Percentiles rank a stretch among this genome's conserved stretches.
phyloP scores from a whole-genome alignment of 37 sponge, comb jelly and placozoan species.

The Axinella damicornis region DNA sequence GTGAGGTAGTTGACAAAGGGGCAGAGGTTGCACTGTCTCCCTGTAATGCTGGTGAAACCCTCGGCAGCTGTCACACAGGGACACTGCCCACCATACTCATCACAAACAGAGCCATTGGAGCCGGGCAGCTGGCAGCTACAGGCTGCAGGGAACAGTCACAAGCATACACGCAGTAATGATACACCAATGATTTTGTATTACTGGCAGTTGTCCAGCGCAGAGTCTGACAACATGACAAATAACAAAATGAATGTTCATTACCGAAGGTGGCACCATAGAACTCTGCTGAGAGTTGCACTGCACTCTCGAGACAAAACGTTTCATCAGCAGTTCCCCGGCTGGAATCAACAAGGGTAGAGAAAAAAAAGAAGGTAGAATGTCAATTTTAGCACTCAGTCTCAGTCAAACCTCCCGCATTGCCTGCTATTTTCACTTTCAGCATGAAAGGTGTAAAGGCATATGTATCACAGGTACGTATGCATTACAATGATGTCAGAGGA shows the following conservation, averaged over 20 bases:
- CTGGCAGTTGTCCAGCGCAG: not conserved
- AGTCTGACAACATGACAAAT: not conserved
- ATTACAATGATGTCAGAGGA: too few species aligned
- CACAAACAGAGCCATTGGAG: constrained; percentile 15
- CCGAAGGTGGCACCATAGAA: constrained; percentile 4
- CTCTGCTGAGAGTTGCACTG: constrained; percentile 24
- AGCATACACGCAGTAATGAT: too few species aligned
- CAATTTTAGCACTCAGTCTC: too few species aligned
- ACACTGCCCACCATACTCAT: constrained; percentile 48
- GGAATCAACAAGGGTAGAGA: too few species aligned
- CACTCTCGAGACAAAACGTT: constrained; percentile 21
- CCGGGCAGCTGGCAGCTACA: constrained; percentile 25
- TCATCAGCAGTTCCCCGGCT: too few species aligned
- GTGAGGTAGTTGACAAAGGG: constrained; percentile 33
- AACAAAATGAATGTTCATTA: not conserved
- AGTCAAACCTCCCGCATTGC: too few species aligned
- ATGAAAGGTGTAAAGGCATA: too few species aligned
- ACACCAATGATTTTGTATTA: too few species aligned
- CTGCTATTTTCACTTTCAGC: too few species aligned
- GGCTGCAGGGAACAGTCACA: not conserved
- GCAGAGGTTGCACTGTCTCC: constrained; percentile 43
- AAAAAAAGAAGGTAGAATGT: too few species aligned
- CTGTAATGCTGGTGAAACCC: not conserved
- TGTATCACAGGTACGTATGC: too few species aligned
- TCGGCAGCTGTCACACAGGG: constrained; percentile 4